Percentiles rank a stretch among this genome's conserved stretches.
phyloP scores from a whole-genome alignment of 1,140 invertebrate genomes.

The Philaenus spumarius region DNA sequence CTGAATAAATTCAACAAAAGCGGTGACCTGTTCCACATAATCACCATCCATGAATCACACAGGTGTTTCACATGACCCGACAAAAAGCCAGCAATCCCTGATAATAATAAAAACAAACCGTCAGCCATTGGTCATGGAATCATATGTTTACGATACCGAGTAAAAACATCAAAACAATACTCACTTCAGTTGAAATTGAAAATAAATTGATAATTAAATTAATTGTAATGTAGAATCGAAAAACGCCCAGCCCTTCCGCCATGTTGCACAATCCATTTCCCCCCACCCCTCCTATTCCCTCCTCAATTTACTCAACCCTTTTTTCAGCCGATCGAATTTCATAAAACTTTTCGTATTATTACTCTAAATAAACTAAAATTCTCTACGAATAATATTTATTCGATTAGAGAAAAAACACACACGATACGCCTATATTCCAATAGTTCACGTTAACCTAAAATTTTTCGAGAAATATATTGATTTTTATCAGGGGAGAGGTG shows the following conservation, averaged over 20 bases:
- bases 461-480: conserved; percentile 21
- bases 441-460: not conserved
- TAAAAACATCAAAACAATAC: too few relatives aligned
- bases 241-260: conserved; percentile 28
- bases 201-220: too few relatives aligned
- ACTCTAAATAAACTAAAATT: not conserved
- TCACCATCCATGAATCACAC: conserved; percentile 22
- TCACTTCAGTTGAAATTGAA: too few relatives aligned
- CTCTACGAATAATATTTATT: not conserved
- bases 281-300: conserved; percentile 23
- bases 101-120: conserved; percentile 2
- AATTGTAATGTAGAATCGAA: not conserved
- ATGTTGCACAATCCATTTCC: conserved; percentile 26
- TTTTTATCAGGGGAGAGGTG: conserved; percentile 20
- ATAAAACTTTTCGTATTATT: not conserved
- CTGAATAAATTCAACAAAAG: too few relatives aligned
- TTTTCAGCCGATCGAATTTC: conserved; percentile 19
- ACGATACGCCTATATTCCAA: not conserved
- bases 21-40: conserved; percentile 2
- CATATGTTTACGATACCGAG: too few relatives aligned
- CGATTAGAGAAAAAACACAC: not conserved
- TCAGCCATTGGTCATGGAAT: not conserved
- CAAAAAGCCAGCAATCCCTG: not conserved
- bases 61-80: conserved; percentile 20
- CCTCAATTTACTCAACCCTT: conserved; percentile 27